Evolutionary conservation across 1,140 invertebrate genomes (phyloP).

Genomic region (Medauroidea extradentata): DNA sequence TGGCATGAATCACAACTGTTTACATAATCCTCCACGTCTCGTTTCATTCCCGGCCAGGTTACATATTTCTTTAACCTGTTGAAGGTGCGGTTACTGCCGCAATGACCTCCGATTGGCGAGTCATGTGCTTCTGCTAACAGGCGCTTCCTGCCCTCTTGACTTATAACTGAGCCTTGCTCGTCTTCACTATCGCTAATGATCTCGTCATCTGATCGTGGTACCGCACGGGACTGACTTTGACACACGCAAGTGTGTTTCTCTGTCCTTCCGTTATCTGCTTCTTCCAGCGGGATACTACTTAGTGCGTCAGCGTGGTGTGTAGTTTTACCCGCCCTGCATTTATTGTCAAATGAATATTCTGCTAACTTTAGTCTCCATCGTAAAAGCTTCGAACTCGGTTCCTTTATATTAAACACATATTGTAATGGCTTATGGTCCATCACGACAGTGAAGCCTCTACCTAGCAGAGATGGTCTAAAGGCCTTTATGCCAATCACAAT

Average conservation of each 20-base stretch:
- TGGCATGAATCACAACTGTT: constrained; percentile 24
- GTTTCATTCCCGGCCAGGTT: not conserved
- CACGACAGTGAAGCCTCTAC: constrained; percentile 17
- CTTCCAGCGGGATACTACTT: no score
- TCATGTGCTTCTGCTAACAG: not conserved
- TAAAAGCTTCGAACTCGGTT: constrained; percentile 25
- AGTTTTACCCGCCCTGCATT: constrained; percentile 18
- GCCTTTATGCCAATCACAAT: constrained; percentile 22
- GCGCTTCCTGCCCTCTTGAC: no score
- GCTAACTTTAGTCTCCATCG: constrained; percentile 33
- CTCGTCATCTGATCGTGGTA: no score
- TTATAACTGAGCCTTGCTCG: no score
- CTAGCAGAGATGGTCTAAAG: constrained; percentile 25
- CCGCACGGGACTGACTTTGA: no score
- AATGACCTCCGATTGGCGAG: constrained; percentile 19
- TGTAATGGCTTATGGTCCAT: no score
- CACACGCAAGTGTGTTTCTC: no score
- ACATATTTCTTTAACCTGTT: not conserved
- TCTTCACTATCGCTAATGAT: no score
- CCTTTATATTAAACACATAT: constrained; percentile 27
- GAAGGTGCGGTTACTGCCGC: constrained; percentile 2
- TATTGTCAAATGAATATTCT: constrained; percentile 37
- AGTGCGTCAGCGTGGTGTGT: not conserved
- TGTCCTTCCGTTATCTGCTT: constrained; percentile 5
- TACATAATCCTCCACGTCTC: constrained; percentile 3